Evolutionary conservation across 1,140 invertebrate species (phyloP).

Genomic region (Drosophila kohkoa): DNA sequence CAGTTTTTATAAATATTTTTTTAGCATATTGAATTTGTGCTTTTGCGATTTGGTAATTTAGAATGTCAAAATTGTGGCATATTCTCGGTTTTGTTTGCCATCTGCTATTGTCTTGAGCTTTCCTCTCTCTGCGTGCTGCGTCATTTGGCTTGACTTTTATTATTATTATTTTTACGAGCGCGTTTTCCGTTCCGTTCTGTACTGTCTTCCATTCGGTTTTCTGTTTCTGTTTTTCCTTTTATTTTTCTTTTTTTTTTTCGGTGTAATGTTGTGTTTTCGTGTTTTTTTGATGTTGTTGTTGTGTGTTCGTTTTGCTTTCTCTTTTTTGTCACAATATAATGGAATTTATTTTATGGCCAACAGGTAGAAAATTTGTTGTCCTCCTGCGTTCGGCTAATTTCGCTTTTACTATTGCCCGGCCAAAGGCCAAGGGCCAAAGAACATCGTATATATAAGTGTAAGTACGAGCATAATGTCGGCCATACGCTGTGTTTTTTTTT

Average conservation of each 20-base stretch:
- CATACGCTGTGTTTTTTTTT: conserved; percentile 41
- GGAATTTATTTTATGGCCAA: conserved; percentile 83
- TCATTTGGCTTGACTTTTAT: conserved; percentile 59
- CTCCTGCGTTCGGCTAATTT: conserved; percentile 72
- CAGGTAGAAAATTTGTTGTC: conserved; percentile 80
- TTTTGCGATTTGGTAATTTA: conserved; percentile 6
- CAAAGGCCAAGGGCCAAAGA: conserved; percentile 48
- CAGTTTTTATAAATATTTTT: not conserved
- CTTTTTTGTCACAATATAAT: conserved; percentile 65
- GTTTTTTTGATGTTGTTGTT: conserved; percentile 6
- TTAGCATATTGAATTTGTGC: too few species aligned
- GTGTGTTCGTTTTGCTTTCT: not conserved
- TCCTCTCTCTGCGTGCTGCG: conserved; percentile 23
- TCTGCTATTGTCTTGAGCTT: conserved; percentile 33
- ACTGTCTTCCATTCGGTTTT: conserved; percentile 9
- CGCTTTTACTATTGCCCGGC: conserved; percentile 74
- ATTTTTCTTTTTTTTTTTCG: not conserved
- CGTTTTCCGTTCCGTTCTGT: conserved; percentile 19
- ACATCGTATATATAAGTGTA: conserved; percentile 40
- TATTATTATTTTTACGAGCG: conserved; percentile 65
- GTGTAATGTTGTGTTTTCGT: too few species aligned
- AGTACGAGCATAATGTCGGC: conserved; percentile 55
- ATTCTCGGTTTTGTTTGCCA: conserved; percentile 50
- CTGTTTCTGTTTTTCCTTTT: not conserved
- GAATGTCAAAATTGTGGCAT: conserved; percentile 16